Evolutionary conservation across 2,113 vertebrate genomes (phyloP), one percentile per base, ranked within the genome.

Genomic region (Phoxinus phoxinus): DNA sequence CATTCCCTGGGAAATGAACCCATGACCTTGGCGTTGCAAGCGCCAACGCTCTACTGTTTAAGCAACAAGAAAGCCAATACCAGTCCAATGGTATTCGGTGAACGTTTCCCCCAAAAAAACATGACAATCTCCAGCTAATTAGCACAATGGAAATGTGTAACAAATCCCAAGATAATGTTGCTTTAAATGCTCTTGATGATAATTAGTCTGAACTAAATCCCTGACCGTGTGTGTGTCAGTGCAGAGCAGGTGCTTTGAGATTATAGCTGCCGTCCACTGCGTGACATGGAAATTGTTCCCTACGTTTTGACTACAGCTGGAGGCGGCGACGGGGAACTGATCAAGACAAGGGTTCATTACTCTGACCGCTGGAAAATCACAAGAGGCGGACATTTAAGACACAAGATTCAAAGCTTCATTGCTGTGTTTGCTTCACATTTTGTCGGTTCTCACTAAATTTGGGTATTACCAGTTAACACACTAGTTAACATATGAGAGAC

Each of bases 241-340:
- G 46, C 27, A 48, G 83, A 25, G 73, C 92, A 89, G 89, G 85
- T 92, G 90, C 46, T 65, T 32, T 11, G 3, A 4, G 27, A 25
- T 71, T 48, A 69, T 46, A 84, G 87, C 76, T 76, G 27, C 56
- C 51, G 77, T 82, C 72, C 72, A 27, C 85, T 69, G 44, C 78
- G 69, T 80, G 84, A 84, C 78, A 51, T 53, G 58, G 63, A 87
- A 87, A 80, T 85, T 25, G 73, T 63, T 73, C 81, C 41, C 35
- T 35, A n/a, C 27, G 48, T 46, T 59, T 11, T 48, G 74, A 21
- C n/a, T 21, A 35, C 84, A 83, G 81, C 65, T 86, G 78, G 69
- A 59, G 69, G 82, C 23, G 23, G 72, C 72, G 13, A 41, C 17
- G 41, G 25, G 56, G 9, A 72, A 53, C 46, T 37, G 46, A 83